Conservation (phyloP, 2,888 invertebrate genomes). For the Caenorhabditis afra region DNA sequence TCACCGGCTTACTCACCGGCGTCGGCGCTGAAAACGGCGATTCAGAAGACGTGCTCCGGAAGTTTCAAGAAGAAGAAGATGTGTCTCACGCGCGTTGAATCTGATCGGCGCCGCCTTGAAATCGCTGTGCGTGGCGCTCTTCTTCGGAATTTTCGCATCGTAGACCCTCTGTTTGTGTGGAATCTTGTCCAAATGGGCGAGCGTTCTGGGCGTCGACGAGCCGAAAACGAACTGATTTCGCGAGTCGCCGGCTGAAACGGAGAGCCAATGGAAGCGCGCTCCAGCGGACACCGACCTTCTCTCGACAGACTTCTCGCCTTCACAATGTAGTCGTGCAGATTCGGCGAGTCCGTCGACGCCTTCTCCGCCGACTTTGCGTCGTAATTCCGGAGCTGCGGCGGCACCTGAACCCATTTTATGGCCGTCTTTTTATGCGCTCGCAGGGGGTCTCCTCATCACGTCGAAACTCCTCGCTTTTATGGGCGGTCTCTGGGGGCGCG, state of each 20-base stretch:
- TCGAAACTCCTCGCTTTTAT: conserved; percentile 6
- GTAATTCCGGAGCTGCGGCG: conserved; percentile 70
- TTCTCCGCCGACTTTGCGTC: conserved; percentile 67
- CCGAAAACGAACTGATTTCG: conserved; percentile 69
- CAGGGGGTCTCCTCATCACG: not conserved
- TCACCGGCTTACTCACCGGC: conserved; percentile 22
- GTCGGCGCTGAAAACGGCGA: conserved; percentile 24
- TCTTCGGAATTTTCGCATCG: conserved; percentile 66
- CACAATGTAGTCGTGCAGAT: conserved; percentile 63
- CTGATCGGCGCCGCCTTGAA: conserved; percentile 59
- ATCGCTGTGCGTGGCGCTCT: conserved; percentile 60
- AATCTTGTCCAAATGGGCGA: conserved; percentile 69
- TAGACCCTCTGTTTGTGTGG: conserved; percentile 57
- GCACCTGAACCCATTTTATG: conserved; percentile 57
- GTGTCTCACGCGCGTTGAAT: conserved; percentile 33
- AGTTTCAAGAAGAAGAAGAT: too few relatives aligned
- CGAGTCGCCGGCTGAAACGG: conserved; percentile 28
- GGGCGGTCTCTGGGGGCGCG: not conserved
- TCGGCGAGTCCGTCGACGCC: conserved; percentile 39
- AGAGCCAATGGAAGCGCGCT: conserved; percentile 4
- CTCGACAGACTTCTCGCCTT: conserved; percentile 63
- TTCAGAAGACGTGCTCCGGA: too few relatives aligned
- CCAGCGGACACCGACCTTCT: conserved; percentile 35
- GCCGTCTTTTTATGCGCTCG: not conserved
- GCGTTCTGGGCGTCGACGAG: conserved; percentile 75